Percentiles rank a stretch among this genome's conserved stretches.
phyloP scores from a whole-genome alignment of 2,113 vertebrate species.

The Pseudorectes ferrugineus region DNA sequence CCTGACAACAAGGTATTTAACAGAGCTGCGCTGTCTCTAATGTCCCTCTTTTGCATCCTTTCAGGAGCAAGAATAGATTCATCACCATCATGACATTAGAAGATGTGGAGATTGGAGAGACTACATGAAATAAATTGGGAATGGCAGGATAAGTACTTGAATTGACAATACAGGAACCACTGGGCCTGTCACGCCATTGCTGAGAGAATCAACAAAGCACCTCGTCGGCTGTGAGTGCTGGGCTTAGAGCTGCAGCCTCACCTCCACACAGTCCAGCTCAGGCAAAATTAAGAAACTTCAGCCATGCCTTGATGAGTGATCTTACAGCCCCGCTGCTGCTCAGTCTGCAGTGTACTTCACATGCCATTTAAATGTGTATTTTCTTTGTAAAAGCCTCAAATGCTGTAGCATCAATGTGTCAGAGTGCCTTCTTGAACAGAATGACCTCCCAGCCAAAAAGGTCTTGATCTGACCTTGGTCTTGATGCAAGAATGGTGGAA shows the following conservation, averaged over 20 bases:
- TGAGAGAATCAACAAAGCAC: neutral
- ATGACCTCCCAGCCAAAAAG: neutral
- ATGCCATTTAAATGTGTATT: neutral
- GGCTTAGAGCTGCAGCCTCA: neutral
- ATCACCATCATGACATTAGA: neutral
- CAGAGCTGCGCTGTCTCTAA: neutral
- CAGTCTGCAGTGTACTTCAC: neutral
- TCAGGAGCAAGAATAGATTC: neutral
- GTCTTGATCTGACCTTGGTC: neutral
- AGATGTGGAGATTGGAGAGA: neutral
- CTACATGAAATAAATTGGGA: conserved; percentile 4
- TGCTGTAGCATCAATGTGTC: neutral
- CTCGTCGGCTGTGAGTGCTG: neutral
- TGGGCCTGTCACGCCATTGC: neutral
- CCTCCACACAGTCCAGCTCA: neutral
- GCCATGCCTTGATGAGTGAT: neutral
- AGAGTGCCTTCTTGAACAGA: neutral
- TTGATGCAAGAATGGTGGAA: neutral
- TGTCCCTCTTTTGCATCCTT: neutral
- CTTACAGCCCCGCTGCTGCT: neutral
- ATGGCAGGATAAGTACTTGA: neutral
- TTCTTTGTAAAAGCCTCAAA: neutral
- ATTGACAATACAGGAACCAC: neutral
- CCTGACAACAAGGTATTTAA: neutral
- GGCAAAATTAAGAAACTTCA: neutral